Conservation (phyloP, 2,797 vertebrate species). For the Jordanella pulchra region DNA sequence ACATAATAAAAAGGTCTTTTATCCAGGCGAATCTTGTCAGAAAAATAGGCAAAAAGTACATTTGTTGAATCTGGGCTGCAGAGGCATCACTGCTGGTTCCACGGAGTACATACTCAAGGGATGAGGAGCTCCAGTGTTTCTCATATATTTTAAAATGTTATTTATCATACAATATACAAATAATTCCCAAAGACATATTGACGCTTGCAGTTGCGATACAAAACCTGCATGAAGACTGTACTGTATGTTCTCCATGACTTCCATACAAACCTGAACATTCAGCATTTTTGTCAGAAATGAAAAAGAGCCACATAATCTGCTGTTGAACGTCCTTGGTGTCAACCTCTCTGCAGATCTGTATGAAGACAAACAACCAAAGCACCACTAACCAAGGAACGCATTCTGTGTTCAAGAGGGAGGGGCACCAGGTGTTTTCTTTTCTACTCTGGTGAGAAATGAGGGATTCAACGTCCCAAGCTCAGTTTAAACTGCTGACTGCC, state of each 20-base stretch:
- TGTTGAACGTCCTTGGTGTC: slow-evolving; percentile 18
- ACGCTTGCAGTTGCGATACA: neutral
- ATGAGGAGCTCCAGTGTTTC: neutral
- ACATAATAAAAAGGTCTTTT: neutral
- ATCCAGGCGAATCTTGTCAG: neutral
- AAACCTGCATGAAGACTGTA: neutral
- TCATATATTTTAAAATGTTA: too few relatives aligned
- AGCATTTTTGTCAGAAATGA: neutral
- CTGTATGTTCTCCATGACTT: neutral
- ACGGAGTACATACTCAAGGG: neutral
- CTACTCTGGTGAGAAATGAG: slow-evolving; percentile 47
- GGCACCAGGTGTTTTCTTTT: slow-evolving; percentile 52
- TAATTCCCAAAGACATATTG: neutral
- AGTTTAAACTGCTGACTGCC: slow-evolving; percentile 68
- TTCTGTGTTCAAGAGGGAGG: slow-evolving; percentile 46
- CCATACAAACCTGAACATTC: neutral
- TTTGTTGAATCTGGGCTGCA: neutral
- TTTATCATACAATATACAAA: neutral
- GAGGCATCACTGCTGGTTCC: neutral
- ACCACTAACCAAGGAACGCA: slow-evolving; percentile 43
- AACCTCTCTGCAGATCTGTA: slow-evolving; percentile 11
- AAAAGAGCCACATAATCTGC: slow-evolving; percentile 15
- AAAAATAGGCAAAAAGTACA: neutral
- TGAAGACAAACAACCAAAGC: slow-evolving; percentile 39
- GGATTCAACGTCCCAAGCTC: slow-evolving; percentile 53